A percentile compares a stretch with the other conserved stretches of the same genome.
phyloP scores from a whole-genome alignment of 2,797 vertebrate species.

The Helicolenus hilgendorfi region DNA sequence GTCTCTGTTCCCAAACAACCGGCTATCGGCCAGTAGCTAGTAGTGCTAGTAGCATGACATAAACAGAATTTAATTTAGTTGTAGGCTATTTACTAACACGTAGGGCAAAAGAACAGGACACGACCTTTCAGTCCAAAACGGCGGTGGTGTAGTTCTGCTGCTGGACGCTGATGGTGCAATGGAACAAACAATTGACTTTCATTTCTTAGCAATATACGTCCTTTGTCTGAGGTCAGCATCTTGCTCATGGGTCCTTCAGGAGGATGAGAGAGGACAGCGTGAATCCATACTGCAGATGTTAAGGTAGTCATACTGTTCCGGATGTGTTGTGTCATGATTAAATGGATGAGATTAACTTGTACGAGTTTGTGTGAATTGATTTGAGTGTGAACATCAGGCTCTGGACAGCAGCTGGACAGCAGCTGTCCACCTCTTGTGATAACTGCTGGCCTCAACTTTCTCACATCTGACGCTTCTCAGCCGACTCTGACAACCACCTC shows the following conservation, averaged over 20 bases:
- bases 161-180: no score
- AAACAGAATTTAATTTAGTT: no score
- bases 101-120: no score
- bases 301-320: not conserved
- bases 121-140: no score
- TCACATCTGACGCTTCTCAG: not conserved
- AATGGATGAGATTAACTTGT: not conserved
- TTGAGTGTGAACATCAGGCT: not conserved
- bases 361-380: not conserved
- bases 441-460: not conserved
- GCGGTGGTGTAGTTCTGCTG: no score
- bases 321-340: not conserved
- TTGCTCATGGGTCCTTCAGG: not conserved
- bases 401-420: conserved; percentile 9
- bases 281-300: not conserved
- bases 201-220: no score
- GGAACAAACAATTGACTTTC: no score
- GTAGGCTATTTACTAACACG: no score
- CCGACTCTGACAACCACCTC: not conserved
- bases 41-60: no score
- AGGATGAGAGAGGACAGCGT: not conserved
- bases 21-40: no score
- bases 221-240: not conserved
- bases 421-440: not conserved
- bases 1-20: no score